Evolutionary conservation across 2,113 vertebrate species (phyloP).

Genomic region (Pangasianodon gigas): DNA sequence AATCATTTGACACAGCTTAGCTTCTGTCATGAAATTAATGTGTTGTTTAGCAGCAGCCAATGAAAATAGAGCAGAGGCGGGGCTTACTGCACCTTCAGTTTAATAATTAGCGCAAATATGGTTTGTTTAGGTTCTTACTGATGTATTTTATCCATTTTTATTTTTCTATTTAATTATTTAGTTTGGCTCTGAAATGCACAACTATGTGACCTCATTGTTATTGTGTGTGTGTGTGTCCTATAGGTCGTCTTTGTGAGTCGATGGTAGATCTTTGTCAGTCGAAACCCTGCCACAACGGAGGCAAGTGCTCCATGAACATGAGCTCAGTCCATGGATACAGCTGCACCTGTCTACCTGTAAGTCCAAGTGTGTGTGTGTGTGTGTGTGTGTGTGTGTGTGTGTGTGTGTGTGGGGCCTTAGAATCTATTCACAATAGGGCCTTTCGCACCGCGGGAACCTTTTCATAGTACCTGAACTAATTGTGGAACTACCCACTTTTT

Average conservation of each 20-base stretch:
- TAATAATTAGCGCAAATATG: not conserved
- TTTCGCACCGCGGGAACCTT: no score
- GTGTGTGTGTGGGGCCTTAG: not conserved
- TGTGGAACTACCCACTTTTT: no score
- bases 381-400: not conserved
- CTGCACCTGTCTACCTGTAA: conserved; percentile 83
- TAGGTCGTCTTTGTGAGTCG: conserved; percentile 89
- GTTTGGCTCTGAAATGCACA: not conserved
- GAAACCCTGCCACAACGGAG: conserved; percentile 84
- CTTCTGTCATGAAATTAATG: not conserved
- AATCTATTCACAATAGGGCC: not conserved
- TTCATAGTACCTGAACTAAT: no score
- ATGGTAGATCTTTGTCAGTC: conserved; percentile 86
- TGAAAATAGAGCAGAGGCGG: not conserved
- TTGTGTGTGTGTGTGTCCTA: not conserved
- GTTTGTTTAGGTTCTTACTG: not conserved
- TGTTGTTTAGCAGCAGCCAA: not conserved
- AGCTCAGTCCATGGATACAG: conserved; percentile 84
- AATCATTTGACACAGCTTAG: not conserved
- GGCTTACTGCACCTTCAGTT: not conserved
- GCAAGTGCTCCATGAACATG: conserved; percentile 83
- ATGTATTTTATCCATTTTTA: not conserved
- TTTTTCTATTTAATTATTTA: not conserved
- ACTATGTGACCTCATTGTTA: not conserved
- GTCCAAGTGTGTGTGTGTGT: conserved; percentile 50